Percentiles rank a stretch among this genome's conserved stretches.
Conservation (phyloP, 2,888 invertebrate genomes). For the Nezara viridula region DNA sequence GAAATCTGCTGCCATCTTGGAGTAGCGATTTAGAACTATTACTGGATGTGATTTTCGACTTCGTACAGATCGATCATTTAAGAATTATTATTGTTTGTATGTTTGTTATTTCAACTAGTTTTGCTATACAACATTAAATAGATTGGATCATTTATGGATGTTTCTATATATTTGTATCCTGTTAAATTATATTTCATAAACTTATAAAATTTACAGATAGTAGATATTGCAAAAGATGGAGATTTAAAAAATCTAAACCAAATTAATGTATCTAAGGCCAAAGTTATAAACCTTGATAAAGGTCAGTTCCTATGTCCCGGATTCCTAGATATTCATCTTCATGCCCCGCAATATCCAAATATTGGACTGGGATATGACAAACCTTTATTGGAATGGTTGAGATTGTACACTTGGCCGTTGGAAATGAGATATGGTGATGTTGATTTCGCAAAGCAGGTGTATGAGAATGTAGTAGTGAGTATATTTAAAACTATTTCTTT, state of each 20-base stretch:
- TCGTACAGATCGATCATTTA: too few species aligned
- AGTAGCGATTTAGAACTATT: too few species aligned
- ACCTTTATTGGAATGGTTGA: slow-evolving; percentile 86
- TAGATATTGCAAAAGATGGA: slow-evolving; percentile 25
- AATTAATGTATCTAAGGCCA: neutral
- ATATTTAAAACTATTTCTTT: slow-evolving; percentile 10
- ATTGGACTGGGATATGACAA: slow-evolving; percentile 85
- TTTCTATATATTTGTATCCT: too few species aligned
- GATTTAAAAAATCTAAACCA: slow-evolving; percentile 34
- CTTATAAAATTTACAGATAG: slow-evolving; percentile 28
- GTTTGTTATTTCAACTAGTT: too few species aligned
- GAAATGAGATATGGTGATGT: slow-evolving; percentile 81
- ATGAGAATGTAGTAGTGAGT: slow-evolving; percentile 85
- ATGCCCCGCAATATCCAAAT: slow-evolving; percentile 91
- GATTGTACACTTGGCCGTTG: slow-evolving; percentile 86
- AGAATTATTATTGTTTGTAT: too few species aligned
- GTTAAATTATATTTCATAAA: neutral
- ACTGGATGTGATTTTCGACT: too few species aligned
- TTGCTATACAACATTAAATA: too few species aligned
- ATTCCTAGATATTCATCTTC: slow-evolving; percentile 90
- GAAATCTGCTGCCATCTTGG: too few species aligned
- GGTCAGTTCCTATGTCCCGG: slow-evolving; percentile 87
- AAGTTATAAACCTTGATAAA: slow-evolving; percentile 57
- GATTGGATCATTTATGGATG: too few species aligned
- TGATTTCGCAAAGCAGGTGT: slow-evolving; percentile 79